Evolutionary conservation across 2,113 vertebrate species (phyloP).

Genomic region (Silurus asotus): DNA sequence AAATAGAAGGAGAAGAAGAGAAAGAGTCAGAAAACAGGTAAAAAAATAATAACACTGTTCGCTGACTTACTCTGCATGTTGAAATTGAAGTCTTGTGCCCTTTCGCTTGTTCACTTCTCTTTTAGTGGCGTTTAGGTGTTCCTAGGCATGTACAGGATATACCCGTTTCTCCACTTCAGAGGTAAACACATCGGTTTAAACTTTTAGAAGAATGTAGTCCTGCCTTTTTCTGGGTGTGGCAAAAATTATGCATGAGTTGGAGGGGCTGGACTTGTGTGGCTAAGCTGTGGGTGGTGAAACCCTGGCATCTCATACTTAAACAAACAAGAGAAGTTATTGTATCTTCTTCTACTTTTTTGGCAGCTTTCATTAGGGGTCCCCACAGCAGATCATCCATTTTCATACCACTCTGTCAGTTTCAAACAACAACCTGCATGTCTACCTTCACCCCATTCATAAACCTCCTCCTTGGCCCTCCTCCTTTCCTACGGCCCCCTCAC

Average conservation of each 20-base stretch:
- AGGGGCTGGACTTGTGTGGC: background rate
- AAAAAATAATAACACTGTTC: background rate
- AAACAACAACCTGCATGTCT: too few relatives aligned
- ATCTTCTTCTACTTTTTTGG: too few relatives aligned
- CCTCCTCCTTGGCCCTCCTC: too few relatives aligned
- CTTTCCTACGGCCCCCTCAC: too few relatives aligned
- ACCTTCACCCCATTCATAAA: too few relatives aligned
- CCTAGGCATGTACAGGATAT: background rate
- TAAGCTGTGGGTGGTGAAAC: background rate
- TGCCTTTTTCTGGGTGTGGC: conserved; percentile 31
- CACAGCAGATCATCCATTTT: too few relatives aligned
- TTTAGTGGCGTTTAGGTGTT: background rate
- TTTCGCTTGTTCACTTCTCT: background rate
- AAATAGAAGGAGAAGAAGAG: conserved; percentile 11
- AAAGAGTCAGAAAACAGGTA: background rate
- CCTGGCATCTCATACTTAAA: background rate
- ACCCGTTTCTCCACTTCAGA: conserved; percentile 28
- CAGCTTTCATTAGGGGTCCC: too few relatives aligned
- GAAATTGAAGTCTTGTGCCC: background rate
- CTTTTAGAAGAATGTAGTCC: background rate
- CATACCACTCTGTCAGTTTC: too few relatives aligned
- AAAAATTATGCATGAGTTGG: too few relatives aligned
- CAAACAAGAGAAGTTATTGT: background rate
- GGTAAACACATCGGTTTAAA: background rate
- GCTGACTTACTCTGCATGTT: conserved; percentile 48